Evolutionary conservation across 2,113 vertebrate genomes (phyloP).

Genomic region (Antechinus flavipes): DNA sequence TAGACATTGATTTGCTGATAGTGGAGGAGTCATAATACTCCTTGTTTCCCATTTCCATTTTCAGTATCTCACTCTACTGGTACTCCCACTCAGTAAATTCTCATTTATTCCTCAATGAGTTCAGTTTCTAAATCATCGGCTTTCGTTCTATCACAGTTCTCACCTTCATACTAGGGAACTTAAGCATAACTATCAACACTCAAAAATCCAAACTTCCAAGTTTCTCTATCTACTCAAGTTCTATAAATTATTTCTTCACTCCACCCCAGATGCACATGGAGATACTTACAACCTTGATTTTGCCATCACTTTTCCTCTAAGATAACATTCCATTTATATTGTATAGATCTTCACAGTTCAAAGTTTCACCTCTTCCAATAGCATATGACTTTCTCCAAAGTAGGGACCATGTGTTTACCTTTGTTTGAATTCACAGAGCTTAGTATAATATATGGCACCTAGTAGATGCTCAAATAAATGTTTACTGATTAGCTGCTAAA

Average conservation of each 20-base stretch:
- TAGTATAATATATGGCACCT: not conserved
- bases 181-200: not conserved
- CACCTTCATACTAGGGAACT: not conserved
- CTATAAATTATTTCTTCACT: not conserved
- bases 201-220: not conserved
- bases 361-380: not conserved
- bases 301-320: not conserved
- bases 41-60: not conserved
- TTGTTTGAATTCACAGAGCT: not conserved
- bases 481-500: not conserved
- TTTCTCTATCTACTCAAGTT: not conserved
- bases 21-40: not conserved
- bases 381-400: not conserved
- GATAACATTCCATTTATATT: not conserved
- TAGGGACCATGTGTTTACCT: not conserved
- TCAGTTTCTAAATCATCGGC: not conserved
- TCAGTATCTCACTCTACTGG: not conserved
- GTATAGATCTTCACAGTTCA: not conserved
- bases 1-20: not conserved
- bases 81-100: not conserved
- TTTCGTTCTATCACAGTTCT: not conserved
- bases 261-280: not conserved
- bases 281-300: not conserved
- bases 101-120: not conserved
- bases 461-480: not conserved